Percentiles rank a stretch among this genome's conserved stretches.
Evolutionary conservation across 2,113 vertebrate species (phyloP).

Genomic region (Chiloscyllium plagiosum): DNA sequence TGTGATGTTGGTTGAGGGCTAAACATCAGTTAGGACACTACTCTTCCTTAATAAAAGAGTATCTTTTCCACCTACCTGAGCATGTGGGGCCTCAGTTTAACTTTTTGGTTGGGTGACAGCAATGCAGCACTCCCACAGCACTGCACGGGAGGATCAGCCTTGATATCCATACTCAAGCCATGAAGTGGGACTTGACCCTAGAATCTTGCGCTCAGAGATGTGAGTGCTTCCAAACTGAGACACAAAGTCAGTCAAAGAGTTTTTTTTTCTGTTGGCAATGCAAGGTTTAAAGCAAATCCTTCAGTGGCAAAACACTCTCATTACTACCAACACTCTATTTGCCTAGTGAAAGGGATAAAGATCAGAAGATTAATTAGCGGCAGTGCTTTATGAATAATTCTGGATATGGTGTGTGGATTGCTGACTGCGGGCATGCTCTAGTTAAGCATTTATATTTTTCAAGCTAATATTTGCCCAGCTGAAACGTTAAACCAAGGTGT

Average conservation of each 20-base stretch:
- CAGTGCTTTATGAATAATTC: not conserved
- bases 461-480: not conserved
- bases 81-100: not conserved
- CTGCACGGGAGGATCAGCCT: not conserved
- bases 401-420: not conserved
- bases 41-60: not conserved
- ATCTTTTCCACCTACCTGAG: not conserved
- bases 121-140: not conserved
- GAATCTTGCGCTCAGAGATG: not conserved
- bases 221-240: not conserved
- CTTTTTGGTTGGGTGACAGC: not conserved
- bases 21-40: not conserved
- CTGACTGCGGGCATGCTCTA: not conserved
- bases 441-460: not conserved
- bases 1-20: not conserved
- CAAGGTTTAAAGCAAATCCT: not conserved
- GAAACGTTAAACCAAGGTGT: not conserved
- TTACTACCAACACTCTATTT: not conserved
- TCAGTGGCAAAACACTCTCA: not conserved
- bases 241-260: not conserved
- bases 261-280: not conserved
- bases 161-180: not conserved
- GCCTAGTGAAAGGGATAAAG: not conserved
- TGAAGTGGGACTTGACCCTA: not conserved
- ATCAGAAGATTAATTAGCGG: not conserved